Conservation (phyloP, 2,888 invertebrate genomes). For the Blastobasis lacticolella region DNA sequence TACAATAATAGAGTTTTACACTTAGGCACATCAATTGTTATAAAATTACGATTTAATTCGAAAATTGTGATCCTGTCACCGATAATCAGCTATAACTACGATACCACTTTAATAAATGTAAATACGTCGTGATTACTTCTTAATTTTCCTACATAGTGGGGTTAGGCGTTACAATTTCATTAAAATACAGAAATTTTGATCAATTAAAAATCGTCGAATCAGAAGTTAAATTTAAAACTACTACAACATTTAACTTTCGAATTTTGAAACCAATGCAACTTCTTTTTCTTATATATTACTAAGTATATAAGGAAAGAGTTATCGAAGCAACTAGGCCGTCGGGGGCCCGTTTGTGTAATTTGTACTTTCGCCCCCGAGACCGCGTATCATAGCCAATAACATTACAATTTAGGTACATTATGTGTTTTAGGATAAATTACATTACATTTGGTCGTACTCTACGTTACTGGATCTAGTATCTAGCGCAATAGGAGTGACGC, state of each 20-base stretch:
- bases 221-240: constrained; percentile 30
- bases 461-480: constrained; percentile 51
- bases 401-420: constrained; percentile 32
- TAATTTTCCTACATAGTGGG: constrained; percentile 28
- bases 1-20: constrained; percentile 66
- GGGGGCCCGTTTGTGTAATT: constrained; percentile 62
- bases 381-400: constrained; percentile 37
- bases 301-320: constrained; percentile 55
- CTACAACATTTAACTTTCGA: constrained; percentile 56
- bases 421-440: constrained; percentile 52
- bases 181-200: constrained; percentile 16
- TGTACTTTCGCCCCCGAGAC: constrained; percentile 62
- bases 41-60: constrained; percentile 70
- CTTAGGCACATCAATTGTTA: constrained; percentile 76
- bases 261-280: constrained; percentile 41
- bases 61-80: constrained; percentile 59
- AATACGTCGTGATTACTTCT: not conserved
- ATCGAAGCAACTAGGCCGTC: constrained; percentile 38
- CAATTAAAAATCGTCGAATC: constrained; percentile 23
- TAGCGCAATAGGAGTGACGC: constrained; percentile 51
- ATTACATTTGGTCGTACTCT: constrained; percentile 64
- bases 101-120: constrained; percentile 38
- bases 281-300: constrained; percentile 48
- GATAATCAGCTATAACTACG: constrained; percentile 49
- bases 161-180: constrained; percentile 25